phyloP scores from a whole-genome alignment of 2,113 vertebrate genomes.

The Neolamprologus toae region DNA sequence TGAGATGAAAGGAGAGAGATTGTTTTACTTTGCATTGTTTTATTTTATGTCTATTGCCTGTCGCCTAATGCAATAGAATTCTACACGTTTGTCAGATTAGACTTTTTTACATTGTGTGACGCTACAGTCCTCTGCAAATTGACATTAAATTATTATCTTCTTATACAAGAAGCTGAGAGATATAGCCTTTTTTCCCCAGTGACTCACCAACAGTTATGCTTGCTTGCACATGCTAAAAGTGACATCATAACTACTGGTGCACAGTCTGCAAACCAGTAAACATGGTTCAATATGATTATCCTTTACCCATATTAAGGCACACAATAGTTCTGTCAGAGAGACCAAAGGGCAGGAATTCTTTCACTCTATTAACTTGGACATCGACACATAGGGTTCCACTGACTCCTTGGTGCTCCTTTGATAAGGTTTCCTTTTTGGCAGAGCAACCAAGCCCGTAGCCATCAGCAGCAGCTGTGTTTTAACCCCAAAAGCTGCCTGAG shows the following conservation, averaged over 20 bases:
- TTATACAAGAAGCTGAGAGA: background rate
- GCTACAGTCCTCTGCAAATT: background rate
- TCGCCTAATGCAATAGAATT: background rate
- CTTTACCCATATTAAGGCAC: background rate
- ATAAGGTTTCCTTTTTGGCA: background rate
- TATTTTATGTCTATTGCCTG: background rate
- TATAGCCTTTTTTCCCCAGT: background rate
- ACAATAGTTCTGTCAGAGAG: background rate
- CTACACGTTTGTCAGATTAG: background rate
- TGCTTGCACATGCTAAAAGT: background rate
- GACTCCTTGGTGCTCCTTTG: background rate
- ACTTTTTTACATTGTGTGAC: background rate
- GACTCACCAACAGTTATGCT: background rate
- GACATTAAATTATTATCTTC: background rate
- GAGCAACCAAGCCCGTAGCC: background rate
- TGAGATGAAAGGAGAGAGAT: background rate
- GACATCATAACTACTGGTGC: background rate
- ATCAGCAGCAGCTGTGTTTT: background rate
- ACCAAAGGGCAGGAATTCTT: background rate
- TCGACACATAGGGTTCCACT: background rate
- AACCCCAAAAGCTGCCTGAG: background rate
- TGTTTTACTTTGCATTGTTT: background rate
- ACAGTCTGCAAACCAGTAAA: background rate
- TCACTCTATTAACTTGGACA: background rate
- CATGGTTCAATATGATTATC: background rate